Evolutionary conservation across 2,113 vertebrate genomes (phyloP), one percentile per base, ranked within the genome.

Genomic region (Arothron firmamentum): DNA sequence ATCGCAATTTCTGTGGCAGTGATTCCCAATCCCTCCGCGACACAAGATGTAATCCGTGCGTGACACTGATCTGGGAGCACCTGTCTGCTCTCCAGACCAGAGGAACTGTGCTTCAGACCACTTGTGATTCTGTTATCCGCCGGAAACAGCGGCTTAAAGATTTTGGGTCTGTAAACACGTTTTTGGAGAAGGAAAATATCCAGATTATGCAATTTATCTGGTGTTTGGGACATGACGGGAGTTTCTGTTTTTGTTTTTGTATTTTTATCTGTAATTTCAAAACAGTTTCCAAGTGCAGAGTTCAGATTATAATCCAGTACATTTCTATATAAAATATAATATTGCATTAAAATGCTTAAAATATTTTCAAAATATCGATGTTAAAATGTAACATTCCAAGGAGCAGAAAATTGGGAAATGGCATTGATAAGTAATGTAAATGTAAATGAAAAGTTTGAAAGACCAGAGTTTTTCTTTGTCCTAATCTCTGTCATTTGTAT

Each of bases 61-160:
- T 88, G 85, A 90, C 87, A 87, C 85, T 67, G 82, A 91, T 89
- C 88, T 77, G 0, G 18, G 63, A 57, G 83, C 89, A 91, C 87
- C 90, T 90, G 90, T 80, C 87, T 67, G 3, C 20, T 52, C 74
- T 74, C 56, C 59, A 71, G 47, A 74, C 23, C 56, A 52, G 43
- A 71, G 62, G 51, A 71, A 74, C 82, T 55, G 76, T 50, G 52
- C 55, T 38, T 72, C 23, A 19, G 53, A 62, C 53, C 28, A 19
- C 42, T 70, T 79, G 41, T 38, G 3, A 65, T 41, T 23, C 12
- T 52, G 2, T 23, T 28, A 6, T 52, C 14, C 6, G 11, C 21
- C 12, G 8, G 34, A 21, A 59, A 62, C 19, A 6, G 0, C 3
- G 56, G 58, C 71, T 74, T 60, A 42, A 63, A 61, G 17, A 43